phyloP scores from a whole-genome alignment of 2,113 vertebrate genomes.

The Thunnus maccoyii region DNA sequence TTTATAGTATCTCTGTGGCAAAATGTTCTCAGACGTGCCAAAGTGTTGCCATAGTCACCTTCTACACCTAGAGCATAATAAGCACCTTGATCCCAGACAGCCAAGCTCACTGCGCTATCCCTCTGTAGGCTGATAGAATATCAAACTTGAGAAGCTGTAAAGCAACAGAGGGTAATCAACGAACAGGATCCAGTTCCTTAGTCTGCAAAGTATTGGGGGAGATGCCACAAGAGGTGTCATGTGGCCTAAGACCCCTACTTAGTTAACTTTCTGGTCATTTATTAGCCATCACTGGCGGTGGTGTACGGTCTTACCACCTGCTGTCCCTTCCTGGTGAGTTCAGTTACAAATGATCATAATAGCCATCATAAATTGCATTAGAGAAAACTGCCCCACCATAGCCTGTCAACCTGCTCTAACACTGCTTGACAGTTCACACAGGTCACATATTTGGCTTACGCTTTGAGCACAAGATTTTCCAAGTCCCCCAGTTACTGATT shows the following conservation, averaged over 20 bases:
- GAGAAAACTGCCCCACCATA: slow-evolving; percentile 10
- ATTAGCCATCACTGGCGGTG: slow-evolving; percentile 40
- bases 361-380: slow-evolving; percentile 54
- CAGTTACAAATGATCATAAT: slow-evolving; percentile 38
- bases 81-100: slow-evolving; percentile 32
- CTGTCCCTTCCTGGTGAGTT: slow-evolving; percentile 42
- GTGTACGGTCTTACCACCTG: slow-evolving; percentile 44
- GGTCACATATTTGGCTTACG: slow-evolving; percentile 58
- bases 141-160: slow-evolving; percentile 61
- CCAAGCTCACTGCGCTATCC: neutral
- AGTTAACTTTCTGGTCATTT: slow-evolving; percentile 58
- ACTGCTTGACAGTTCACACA: slow-evolving; percentile 17
- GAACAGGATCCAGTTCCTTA: slow-evolving; percentile 50
- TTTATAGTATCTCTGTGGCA: slow-evolving; percentile 46
- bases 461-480: slow-evolving; percentile 63
- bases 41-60: slow-evolving; percentile 64
- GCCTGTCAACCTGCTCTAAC: slow-evolving; percentile 5
- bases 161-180: slow-evolving; percentile 47
- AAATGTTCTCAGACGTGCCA: slow-evolving; percentile 46
- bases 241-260: slow-evolving; percentile 54
- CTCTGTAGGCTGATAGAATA: slow-evolving; percentile 47
- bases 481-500: slow-evolving; percentile 67
- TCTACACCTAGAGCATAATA: slow-evolving; percentile 43
- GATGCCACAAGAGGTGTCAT: slow-evolving; percentile 62
- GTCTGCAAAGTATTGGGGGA: slow-evolving; percentile 46